Evolutionary conservation across 1,140 invertebrate genomes (phyloP), one percentile per base, ranked within the genome.

Genomic region (Caenorhabditis elegans): DNA sequence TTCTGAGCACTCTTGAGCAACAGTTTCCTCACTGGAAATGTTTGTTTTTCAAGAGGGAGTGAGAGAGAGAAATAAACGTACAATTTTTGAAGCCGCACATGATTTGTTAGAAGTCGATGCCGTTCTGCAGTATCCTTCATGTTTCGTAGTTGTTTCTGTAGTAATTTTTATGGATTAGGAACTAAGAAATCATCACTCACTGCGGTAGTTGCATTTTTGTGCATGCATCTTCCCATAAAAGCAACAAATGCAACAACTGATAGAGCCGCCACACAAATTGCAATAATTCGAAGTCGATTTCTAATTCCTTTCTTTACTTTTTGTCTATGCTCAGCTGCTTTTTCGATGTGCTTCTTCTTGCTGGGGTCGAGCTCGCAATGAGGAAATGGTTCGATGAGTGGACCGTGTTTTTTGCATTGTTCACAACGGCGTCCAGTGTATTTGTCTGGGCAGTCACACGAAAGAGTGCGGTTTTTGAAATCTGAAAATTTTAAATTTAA

Each of bases 261-360:
- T 39, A 70, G 60, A 22, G 60, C 60, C 0, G 26, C 60, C 11
- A 70, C 60, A 70, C 60, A 70, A 39, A 70, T 70, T 13, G 34
- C 36, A 39, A 70, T 70, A 1, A 70, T 70, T 70, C 43, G 60
- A 22, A 70, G 28, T 1, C 60, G 34, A 24, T 28, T 70, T 43
- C 60, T 11, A 13, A 70, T 70, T 22, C 60, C 60, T 70, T 8
- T 70, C 34, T 39, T 70, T 24, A 70, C 60, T 43, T 70, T 70
- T 24, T 31, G 26, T 24, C 60, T 39, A 70, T 70, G 60, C 34
- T 70, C 60, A 3, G 60, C 34, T 13, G 60, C 60, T 43, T 70
- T 70, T 10, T 70, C 60, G 22, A 70, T 70, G n/a, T 70, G 60
- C 17, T 70, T 70, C n/a, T 70, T 70, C n/a, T 70, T 70, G n/a